Percentiles rank a stretch among this genome's conserved stretches.
These are phyloP conservation scores for Catharus minimus DNA, from an alignment of 2,113 vertebrate genomes.

Conservation along the genomic window DNA sequence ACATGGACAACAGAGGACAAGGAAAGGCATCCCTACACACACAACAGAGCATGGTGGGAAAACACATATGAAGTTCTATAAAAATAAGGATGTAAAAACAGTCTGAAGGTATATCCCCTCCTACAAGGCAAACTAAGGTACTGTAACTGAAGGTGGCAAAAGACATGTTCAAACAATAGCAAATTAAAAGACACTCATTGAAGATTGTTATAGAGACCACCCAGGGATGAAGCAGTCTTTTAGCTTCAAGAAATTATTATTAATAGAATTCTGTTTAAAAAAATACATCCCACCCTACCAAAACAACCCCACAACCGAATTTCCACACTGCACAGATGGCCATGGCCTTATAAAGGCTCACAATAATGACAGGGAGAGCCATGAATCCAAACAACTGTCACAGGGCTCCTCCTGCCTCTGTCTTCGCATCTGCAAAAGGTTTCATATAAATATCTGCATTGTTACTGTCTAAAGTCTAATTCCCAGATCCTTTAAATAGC, in stretches of 20 bases:
- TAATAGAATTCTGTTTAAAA: background rate
- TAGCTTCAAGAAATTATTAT: background rate
- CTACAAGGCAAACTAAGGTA: background rate
- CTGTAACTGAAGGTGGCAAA: background rate
- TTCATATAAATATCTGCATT: background rate
- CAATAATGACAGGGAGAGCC: background rate
- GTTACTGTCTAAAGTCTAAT: background rate
- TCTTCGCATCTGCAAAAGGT: background rate
- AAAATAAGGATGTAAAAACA: background rate
- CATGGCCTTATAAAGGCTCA: constrained; percentile 30
- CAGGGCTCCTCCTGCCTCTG: background rate
- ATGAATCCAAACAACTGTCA: background rate
- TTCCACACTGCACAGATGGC: background rate
- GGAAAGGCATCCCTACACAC: background rate
- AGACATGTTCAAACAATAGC: background rate
- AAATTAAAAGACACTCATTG: background rate
- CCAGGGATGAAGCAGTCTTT: background rate
- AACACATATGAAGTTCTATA: background rate
- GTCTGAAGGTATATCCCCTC: background rate
- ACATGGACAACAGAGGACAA: background rate
- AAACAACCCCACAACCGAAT: background rate
- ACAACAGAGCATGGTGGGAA: background rate
- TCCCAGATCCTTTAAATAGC: background rate
- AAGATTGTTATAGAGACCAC: background rate
- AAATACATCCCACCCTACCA: background rate